Percentiles rank a stretch among this genome's conserved stretches.
Conservation (phyloP, 2,888 invertebrate species). For the Tinea pellionella region DNA sequence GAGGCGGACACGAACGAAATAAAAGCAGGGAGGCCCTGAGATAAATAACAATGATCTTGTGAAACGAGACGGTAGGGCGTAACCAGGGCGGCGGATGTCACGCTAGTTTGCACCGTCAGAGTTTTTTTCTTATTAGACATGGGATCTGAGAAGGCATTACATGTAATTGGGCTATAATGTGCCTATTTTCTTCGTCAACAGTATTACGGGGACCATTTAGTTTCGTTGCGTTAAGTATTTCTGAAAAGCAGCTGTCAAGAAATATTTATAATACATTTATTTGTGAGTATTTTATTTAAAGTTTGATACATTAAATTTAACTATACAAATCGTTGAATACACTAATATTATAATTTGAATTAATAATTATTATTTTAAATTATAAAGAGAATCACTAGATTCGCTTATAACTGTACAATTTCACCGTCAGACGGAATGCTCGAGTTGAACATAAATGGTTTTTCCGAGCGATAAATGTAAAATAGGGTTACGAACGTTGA, state of each 20-base stretch:
- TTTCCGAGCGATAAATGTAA: not conserved
- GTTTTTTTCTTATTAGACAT: constrained; percentile 13
- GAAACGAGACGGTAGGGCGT: constrained; percentile 12
- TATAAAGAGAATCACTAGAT: not conserved
- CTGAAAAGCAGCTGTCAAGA: too few species aligned
- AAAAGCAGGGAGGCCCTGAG: constrained; percentile 54
- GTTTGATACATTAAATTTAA: too few species aligned
- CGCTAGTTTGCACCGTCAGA: constrained; percentile 9
- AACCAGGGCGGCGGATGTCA: constrained; percentile 6
- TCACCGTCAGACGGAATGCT: not conserved
- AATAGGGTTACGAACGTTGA: not conserved
- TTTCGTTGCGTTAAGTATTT: too few species aligned
- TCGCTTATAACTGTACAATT: not conserved
- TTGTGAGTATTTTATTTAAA: too few species aligned
- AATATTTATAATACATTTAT: too few species aligned
- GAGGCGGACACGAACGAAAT: constrained; percentile 60
- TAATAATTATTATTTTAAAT: not conserved
- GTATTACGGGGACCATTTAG: not conserved
- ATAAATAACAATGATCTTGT: constrained; percentile 62
- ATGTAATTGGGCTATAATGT: constrained; percentile 11
- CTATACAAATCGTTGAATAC: too few species aligned
- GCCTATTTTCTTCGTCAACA: not conserved
- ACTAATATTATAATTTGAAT: not conserved
- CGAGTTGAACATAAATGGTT: not conserved
- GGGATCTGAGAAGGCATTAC: constrained; percentile 10